Conservation (phyloP, 2,888 invertebrate species). For the Spicauda simplicius region DNA sequence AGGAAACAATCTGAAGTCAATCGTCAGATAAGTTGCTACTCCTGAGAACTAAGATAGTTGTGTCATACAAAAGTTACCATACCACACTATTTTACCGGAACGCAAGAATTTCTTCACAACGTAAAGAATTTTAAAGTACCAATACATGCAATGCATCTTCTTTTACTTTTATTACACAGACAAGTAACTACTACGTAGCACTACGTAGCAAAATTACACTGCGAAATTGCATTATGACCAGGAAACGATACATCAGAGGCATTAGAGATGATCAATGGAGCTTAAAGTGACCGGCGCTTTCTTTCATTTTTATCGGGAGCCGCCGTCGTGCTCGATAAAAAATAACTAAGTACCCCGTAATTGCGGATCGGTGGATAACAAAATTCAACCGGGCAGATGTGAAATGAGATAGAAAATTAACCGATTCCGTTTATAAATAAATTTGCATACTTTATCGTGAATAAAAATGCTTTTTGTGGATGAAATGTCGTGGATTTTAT, state of each 20-base stretch:
- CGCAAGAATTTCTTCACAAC: too few species aligned
- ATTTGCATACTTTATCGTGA: not conserved
- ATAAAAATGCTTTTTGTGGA: not conserved
- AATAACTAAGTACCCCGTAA: not conserved
- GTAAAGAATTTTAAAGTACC: too few species aligned
- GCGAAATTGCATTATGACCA: not conserved
- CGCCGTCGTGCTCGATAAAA: not conserved
- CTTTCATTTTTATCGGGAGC: not conserved
- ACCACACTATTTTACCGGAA: too few species aligned
- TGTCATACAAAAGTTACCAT: too few species aligned
- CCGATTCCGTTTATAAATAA: not conserved
- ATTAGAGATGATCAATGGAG: slow-evolving; percentile 5
- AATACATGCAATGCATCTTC: too few species aligned
- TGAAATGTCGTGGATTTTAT: not conserved
- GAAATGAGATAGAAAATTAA: slow-evolving; percentile 15
- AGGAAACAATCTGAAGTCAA: too few species aligned
- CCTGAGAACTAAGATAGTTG: too few species aligned
- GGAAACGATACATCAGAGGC: not conserved
- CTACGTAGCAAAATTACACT: too few species aligned
- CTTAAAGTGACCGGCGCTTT: slow-evolving; percentile 4
- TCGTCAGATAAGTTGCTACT: too few species aligned
- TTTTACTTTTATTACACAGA: not conserved
- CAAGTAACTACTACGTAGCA: too few species aligned
- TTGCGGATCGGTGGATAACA: slow-evolving; percentile 3
- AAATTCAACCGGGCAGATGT: slow-evolving; percentile 2